Evolutionary conservation across 2,797 vertebrate species (phyloP), one percentile per base, ranked within the genome.

Genomic region (Neostethus bicornis): DNA sequence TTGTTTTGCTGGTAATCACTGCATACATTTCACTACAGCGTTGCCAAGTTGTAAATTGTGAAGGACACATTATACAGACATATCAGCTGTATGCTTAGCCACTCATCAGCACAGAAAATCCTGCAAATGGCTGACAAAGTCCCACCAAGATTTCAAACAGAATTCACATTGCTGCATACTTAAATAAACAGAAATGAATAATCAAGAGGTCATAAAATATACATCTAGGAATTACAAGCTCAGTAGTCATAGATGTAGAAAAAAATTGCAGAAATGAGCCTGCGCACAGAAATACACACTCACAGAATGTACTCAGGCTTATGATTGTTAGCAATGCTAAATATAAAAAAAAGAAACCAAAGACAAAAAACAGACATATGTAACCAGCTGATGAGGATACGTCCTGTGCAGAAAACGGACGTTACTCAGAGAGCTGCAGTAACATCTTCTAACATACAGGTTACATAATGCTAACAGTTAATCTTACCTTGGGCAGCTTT

Each of bases 401-500:
- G 37, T 65, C 48, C n/a, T 25, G 25, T 12, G 38, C 24, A 31
- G 58, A 60, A 72, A 66, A 48, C 71, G 54, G 68, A 78, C 62
- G 70, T 24, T 39, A 59, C 62, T 52, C 5, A 13, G 37, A 43
- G 61, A 64, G 64, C 48, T 25, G 48, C 12, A 13, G 50, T 57
- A 69, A 69, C 60, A 71, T 81, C 61, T 63, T 73, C 51, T 61
- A 83, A 81, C 73, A 73, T 79, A 70, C 85, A 73, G 60, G 76
- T 86, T 85, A 80, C 66, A 72, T 70, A 80, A 83, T 41, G 17
- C 32, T 31, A 50, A 31, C 69, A 72, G 58, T 75, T 81, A 84
- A 85, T 85, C 66, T 80, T 46, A 81, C 79, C 80, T 83, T 73
- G 11, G 78, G 80, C 79, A 66, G 68, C 65, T 51, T 72, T 67